A percentile compares a stretch with the other conserved stretches of the same genome.
phyloP scores from a whole-genome alignment of 2,888 invertebrate species.

The Lumbricus terrestris region DNA sequence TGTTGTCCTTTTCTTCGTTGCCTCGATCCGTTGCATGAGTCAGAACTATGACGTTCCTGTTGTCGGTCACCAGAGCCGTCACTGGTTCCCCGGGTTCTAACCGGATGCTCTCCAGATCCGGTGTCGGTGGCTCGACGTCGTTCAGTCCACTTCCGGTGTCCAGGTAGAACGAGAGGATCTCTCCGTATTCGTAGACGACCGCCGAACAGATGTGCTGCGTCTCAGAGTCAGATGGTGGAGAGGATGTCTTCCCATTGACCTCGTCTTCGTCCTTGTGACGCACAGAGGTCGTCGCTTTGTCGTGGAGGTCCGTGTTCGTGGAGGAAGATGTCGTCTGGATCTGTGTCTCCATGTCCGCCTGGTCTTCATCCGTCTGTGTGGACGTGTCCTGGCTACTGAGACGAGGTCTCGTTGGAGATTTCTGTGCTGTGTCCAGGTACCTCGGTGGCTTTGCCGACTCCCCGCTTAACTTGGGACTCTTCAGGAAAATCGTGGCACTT shows the following conservation, averaged over 20 bases:
- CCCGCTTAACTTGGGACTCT: neutral
- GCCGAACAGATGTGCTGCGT: neutral
- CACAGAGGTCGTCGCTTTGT: neutral
- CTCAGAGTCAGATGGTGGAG: neutral
- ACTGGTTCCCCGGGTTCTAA: neutral
- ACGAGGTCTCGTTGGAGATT: neutral
- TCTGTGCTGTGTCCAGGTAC: neutral
- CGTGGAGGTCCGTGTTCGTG: neutral
- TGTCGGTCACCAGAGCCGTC: neutral
- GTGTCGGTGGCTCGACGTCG: neutral
- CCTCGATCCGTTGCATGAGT: neutral
- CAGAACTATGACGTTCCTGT: neutral
- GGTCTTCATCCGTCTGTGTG: neutral
- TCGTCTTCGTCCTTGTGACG: neutral
- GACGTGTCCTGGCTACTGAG: neutral
- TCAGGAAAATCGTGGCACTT: neutral
- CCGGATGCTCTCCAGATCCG: neutral
- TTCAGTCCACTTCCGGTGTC: neutral
- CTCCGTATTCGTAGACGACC: neutral
- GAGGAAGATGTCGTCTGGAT: neutral
- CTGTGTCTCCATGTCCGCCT: neutral
- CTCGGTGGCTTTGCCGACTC: neutral
- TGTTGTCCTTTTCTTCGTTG: neutral
- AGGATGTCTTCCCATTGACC: neutral
- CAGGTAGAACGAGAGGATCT: neutral